phyloP scores from a whole-genome alignment of 2,888 invertebrate genomes.

The Sphaerophoria taeniata region DNA sequence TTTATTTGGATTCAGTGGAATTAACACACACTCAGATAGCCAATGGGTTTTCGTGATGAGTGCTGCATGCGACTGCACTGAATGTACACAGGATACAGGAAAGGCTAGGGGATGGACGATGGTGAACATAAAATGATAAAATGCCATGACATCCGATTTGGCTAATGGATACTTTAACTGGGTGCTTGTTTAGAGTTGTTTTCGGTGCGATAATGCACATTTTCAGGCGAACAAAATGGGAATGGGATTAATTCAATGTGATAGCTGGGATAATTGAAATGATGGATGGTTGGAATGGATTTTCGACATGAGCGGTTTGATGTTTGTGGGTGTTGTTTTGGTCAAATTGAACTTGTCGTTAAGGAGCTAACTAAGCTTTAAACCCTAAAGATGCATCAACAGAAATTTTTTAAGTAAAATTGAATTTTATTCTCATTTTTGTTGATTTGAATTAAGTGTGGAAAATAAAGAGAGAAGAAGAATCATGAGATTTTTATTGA shows the following conservation, averaged over 20 bases:
- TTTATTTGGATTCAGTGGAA: slow-evolving; percentile 50
- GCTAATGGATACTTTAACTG: slow-evolving; percentile 65
- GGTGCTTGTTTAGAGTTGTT: slow-evolving; percentile 43
- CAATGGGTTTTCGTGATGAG: slow-evolving; percentile 14
- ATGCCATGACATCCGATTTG: slow-evolving; percentile 67
- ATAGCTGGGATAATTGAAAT: slow-evolving; percentile 30
- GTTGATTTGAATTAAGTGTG: too few species aligned
- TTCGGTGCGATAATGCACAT: slow-evolving; percentile 36
- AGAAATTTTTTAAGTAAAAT: too few species aligned
- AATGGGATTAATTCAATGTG: slow-evolving; percentile 32
- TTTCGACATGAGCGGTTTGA: not conserved
- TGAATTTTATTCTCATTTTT: too few species aligned
- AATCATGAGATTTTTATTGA: too few species aligned
- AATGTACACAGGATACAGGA: not conserved
- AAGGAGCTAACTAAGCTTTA: too few species aligned
- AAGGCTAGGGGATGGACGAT: slow-evolving; percentile 31
- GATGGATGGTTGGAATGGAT: slow-evolving; percentile 2
- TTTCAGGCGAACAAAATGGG: slow-evolving; percentile 12
- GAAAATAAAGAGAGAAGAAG: too few species aligned
- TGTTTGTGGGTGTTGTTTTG: not conserved
- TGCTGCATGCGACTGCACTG: slow-evolving; percentile 9
- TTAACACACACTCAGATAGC: slow-evolving; percentile 40
- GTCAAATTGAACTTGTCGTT: not conserved
- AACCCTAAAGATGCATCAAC: too few species aligned
- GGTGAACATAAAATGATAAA: slow-evolving; percentile 65